A percentile compares a stretch with the other conserved stretches of the same genome.
Conservation (phyloP, 1,140 invertebrate species). For the Saccostrea echinata region DNA sequence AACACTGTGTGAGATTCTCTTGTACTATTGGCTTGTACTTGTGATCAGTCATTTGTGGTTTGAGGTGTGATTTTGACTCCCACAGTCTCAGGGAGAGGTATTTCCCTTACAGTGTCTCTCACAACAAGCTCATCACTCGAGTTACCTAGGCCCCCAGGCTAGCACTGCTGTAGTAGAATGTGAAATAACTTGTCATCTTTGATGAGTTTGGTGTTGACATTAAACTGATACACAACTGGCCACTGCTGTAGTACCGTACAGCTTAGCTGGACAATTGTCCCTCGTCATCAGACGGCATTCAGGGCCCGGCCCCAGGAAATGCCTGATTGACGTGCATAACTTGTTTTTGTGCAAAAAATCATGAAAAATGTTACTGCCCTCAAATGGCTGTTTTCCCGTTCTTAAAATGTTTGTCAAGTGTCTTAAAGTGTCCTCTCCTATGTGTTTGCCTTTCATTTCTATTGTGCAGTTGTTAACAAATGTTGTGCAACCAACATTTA, state of each 20-base stretch:
- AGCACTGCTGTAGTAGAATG: neutral
- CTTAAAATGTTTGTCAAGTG: conserved; percentile 25
- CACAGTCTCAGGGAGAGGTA: neutral
- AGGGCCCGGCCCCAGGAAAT: conserved; percentile 22
- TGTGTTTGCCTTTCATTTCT: neutral
- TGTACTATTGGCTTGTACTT: neutral
- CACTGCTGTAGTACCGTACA: neutral
- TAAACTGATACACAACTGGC: conserved; percentile 34
- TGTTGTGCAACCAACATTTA: neutral
- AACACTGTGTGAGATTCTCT: neutral
- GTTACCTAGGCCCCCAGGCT: neutral
- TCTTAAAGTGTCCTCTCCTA: neutral
- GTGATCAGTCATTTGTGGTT: neutral
- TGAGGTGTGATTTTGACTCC: conserved; percentile 33
- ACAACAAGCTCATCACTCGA: neutral
- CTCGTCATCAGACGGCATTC: neutral
- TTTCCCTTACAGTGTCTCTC: neutral
- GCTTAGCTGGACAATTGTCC: conserved; percentile 1
- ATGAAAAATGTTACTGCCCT: conserved; percentile 25
- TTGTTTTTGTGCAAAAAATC: conserved; percentile 35
- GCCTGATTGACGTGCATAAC: conserved; percentile 19
- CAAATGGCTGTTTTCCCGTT: neutral
- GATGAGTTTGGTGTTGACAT: conserved; percentile 26
- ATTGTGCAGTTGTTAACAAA: neutral
- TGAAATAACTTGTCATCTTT: conserved; percentile 28